Evolutionary conservation across 2,888 invertebrate species (phyloP).

Genomic region (Nymphalis urticae): DNA sequence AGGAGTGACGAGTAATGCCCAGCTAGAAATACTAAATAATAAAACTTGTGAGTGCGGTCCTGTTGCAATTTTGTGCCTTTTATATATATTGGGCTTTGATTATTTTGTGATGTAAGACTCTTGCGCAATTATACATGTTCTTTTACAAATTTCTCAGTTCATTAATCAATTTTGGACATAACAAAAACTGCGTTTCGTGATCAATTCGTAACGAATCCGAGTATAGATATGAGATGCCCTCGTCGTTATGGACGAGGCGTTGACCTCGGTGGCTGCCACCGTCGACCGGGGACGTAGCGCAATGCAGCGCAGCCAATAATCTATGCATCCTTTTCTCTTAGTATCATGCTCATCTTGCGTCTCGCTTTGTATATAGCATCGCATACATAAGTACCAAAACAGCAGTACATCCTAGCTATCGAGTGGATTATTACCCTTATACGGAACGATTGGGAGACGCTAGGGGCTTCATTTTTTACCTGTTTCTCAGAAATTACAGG

Average conservation of each 20-base stretch:
- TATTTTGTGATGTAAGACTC: too few relatives aligned
- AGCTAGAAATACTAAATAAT: too few relatives aligned
- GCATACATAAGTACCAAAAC: not conserved
- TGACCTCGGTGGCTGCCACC: constrained; percentile 20
- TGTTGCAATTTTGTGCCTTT: too few relatives aligned
- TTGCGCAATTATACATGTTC: not conserved
- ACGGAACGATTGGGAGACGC: not conserved
- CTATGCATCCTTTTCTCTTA: constrained; percentile 10
- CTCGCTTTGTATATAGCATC: not conserved
- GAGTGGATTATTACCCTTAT: not conserved
- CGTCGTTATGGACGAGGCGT: constrained; percentile 20
- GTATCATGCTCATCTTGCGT: not conserved
- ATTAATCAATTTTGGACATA: constrained; percentile 11
- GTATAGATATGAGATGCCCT: constrained; percentile 16
- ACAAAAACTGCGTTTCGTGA: constrained; percentile 24
- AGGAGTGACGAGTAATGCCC: too few relatives aligned
- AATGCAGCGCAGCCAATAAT: not conserved
- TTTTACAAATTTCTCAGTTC: not conserved
- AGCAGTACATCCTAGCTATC: not conserved
- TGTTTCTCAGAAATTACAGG: not conserved
- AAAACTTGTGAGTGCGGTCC: too few relatives aligned
- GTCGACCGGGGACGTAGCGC: constrained; percentile 1
- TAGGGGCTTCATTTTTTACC: constrained; percentile 3
- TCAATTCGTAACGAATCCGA: constrained; percentile 29
- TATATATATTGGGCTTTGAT: too few relatives aligned